Conservation (phyloP, 2,888 invertebrate species). For the Sympetrum striolatum region DNA sequence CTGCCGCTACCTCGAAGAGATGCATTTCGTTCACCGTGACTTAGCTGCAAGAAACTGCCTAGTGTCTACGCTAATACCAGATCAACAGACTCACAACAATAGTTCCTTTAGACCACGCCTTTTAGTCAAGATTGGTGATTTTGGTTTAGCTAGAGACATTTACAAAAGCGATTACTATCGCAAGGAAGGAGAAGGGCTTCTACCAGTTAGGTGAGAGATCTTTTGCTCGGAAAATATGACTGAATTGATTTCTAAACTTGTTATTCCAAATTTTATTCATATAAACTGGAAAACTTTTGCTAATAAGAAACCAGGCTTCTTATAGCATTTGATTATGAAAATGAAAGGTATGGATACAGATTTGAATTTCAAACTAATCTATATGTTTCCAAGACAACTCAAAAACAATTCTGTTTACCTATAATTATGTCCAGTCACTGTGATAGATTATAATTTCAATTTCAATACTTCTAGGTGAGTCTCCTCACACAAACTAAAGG, state of each 20-base stretch:
- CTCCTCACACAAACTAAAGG: too few relatives aligned
- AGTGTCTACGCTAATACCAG: constrained; percentile 70
- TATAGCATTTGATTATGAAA: too few relatives aligned
- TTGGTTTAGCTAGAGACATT: constrained; percentile 94
- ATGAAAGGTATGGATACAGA: too few relatives aligned
- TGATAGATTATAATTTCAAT: too few relatives aligned
- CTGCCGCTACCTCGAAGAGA: constrained; percentile 93
- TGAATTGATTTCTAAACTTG: neutral
- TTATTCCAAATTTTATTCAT: too few relatives aligned
- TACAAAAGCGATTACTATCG: constrained; percentile 98
- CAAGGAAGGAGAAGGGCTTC: constrained; percentile 86
- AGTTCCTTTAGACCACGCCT: constrained; percentile 1
- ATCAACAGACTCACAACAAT: constrained; percentile 68
- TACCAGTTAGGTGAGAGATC: constrained; percentile 76
- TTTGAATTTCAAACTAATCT: too few relatives aligned
- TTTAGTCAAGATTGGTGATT: constrained; percentile 93
- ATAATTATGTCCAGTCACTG: too few relatives aligned
- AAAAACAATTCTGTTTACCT: too few relatives aligned
- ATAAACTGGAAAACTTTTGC: too few relatives aligned
- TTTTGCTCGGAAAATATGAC: neutral
- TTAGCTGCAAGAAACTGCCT: constrained; percentile 95
- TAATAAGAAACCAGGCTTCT: too few relatives aligned
- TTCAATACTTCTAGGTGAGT: too few relatives aligned
- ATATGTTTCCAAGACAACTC: too few relatives aligned
- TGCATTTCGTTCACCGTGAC: constrained; percentile 97